Base-by-base conservation (phyloP, 2,797 vertebrate species). In the Allobates femoralis region DNA sequence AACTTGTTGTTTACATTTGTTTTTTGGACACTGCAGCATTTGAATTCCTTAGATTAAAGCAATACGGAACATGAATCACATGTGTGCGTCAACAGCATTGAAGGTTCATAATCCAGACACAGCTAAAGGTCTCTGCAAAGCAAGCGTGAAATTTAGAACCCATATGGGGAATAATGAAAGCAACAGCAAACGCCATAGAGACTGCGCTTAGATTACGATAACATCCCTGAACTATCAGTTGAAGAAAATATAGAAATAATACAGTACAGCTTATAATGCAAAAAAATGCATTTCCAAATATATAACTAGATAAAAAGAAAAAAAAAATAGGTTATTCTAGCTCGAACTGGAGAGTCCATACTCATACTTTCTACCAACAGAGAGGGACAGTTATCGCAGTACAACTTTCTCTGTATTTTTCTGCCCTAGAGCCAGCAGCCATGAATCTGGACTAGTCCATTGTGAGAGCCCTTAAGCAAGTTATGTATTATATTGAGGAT, bases 1-100 rank as follows among this genome's bases (percentile, higher is more conserved):
- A 86, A 86, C 67, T 41, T 64, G 77, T 21, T 85, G 78, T 73
- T 53, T 74, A 74, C 55, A 58, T 85, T 37, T 79, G 64, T 53
- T 79, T 85, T 62, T 66, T 69, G 76, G 84, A 37, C 50, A 34
- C 64, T 34, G 37, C 19, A 46, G 32, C 66, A 85, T 30, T 16
- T 73, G 64, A 56, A 69, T 79, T 5, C 32, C 28, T 79, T 79
- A 41, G 26, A 58, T 71, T 69, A 32, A 46, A 67, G 66, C 18
- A 85, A 85, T 32, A 77, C 34, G 62, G 46, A 79, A 85, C 51
- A 79, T 69, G 81, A 60, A 79, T 77, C 77, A 77, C 56, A 77
- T 64, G n/a, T 23, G 71, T 82, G 80, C 64, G 51, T 71, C 80
- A 83, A n/a, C 60, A 26, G 16, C 64, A 81, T 53, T 28, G 14